Evolutionary conservation across 2,888 invertebrate species (phyloP).

Genomic region (Tiliacea aurago): DNA sequence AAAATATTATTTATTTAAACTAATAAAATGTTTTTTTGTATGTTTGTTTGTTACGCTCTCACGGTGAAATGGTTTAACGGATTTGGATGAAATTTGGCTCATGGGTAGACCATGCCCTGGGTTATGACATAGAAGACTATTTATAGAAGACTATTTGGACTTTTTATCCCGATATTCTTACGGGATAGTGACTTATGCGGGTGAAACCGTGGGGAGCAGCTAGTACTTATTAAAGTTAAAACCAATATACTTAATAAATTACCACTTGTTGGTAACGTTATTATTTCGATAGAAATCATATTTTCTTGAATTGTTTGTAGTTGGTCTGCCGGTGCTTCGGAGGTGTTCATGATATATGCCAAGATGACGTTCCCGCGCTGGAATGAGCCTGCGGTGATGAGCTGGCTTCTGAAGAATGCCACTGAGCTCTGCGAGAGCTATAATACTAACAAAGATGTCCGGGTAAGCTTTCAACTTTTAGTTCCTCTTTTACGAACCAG

Average conservation of each 20-base stretch:
- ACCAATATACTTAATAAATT: background rate
- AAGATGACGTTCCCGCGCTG: slow-evolving; percentile 72
- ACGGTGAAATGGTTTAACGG: too few relatives aligned
- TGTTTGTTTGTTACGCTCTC: too few relatives aligned
- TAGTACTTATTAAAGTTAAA: too few relatives aligned
- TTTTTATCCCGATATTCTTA: too few relatives aligned
- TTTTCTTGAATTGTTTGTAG: slow-evolving; percentile 61
- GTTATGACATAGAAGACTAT: too few relatives aligned
- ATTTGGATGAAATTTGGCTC: too few relatives aligned
- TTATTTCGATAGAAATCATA: background rate
- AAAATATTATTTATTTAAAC: background rate
- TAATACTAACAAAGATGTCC: slow-evolving; percentile 40
- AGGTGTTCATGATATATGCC: slow-evolving; percentile 71
- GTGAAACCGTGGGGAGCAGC: too few relatives aligned
- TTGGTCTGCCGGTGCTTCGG: slow-evolving; percentile 58
- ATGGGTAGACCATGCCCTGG: too few relatives aligned
- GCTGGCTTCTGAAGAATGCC: slow-evolving; percentile 73
- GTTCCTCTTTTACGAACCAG: background rate
- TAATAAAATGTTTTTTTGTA: too few relatives aligned
- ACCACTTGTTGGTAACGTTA: background rate
- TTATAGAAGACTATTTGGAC: too few relatives aligned
- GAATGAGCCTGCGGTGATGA: slow-evolving; percentile 73
- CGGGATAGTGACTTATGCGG: too few relatives aligned
- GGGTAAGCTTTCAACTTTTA: slow-evolving; percentile 55
- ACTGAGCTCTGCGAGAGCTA: slow-evolving; percentile 60